Evolutionary conservation across 1,140 invertebrate genomes (phyloP), one percentile per base, ranked within the genome.

Genomic region (Diorhabda elongata): DNA sequence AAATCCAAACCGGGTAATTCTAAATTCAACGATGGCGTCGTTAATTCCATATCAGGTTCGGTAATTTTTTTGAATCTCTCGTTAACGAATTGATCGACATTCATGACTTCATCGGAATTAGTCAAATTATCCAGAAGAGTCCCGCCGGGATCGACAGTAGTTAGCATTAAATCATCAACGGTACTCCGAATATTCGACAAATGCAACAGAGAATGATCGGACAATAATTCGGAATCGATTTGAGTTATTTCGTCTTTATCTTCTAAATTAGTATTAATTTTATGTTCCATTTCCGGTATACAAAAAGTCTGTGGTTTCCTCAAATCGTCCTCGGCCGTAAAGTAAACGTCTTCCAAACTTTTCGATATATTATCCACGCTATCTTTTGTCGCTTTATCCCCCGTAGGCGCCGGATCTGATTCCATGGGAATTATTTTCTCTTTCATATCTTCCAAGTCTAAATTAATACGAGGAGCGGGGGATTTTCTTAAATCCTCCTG

Each of bases 1-100:
- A 78, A 71, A 69, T 78, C 77, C 65, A 79, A 74, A 65, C 65
- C 69, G 47, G 77, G 75, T 44, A 80, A 69, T 61, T 79, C 78
- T 9, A 79, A 56, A 71, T 74, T 73, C 58, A 79, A 68, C 7
- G 73, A 57, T 8, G 58, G 67, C 59, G 66, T 71, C 41, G 59
- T 52, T 11, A 74, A 59, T 61, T 77, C 78, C 5, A 75, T 59
- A 58, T 79, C 78, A 6, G 77, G 71, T 61, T 79, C 79, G 3
- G 77, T 78, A 56, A 80, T 74, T 62, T 75, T 77, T 58, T 77
- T 78, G 71, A 80, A 79, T 42, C 78, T 69, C 66, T 80, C 79
- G 70, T 78, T 79, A 6, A 79, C 78, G 71, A 80, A 80, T 62
- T 80, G 79, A 71, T 79, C 79, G 2, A 80, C 79, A 73, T 80